A percentile compares a stretch with the other conserved stretches of the same genome.
Conservation (phyloP, 2,888 invertebrate genomes). For the Lycia hirtaria region DNA sequence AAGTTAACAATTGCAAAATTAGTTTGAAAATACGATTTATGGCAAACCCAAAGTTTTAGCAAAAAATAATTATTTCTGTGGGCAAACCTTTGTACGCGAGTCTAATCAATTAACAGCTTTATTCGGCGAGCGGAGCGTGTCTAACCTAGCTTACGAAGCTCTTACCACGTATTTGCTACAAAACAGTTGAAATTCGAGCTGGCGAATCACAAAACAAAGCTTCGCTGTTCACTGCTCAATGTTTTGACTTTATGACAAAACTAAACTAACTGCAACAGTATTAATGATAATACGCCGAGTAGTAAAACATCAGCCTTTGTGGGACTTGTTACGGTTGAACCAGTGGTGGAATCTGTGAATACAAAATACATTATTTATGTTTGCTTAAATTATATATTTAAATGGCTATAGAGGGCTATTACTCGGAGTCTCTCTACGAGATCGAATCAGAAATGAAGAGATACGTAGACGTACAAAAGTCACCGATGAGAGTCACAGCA, state of each 20-base stretch:
- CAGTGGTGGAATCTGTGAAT: constrained; percentile 24
- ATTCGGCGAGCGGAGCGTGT: constrained; percentile 49
- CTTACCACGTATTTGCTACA: constrained; percentile 49
- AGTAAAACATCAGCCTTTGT: constrained; percentile 12
- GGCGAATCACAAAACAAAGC: constrained; percentile 45
- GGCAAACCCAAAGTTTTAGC: background rate
- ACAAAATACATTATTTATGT: background rate
- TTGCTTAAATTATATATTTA: background rate
- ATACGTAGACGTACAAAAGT: no score
- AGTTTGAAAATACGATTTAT: background rate
- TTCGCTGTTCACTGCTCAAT: constrained; percentile 22
- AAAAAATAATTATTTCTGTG: no score
- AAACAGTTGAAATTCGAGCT: constrained; percentile 51
- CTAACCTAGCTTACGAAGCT: constrained; percentile 47
- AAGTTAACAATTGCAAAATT: no score
- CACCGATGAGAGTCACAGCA: no score
- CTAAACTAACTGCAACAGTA: constrained; percentile 18
- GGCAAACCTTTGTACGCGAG: background rate
- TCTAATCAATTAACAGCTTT: constrained; percentile 35
- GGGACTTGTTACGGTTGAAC: constrained; percentile 13
- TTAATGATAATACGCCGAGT: constrained; percentile 22
- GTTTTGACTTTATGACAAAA: constrained; percentile 11
- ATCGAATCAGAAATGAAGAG: no score
- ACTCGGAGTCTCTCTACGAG: no score
- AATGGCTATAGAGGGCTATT: no score